phyloP scores from a whole-genome alignment of 2,113 vertebrate genomes.

The Cyanoramphus novaezelandiae region DNA sequence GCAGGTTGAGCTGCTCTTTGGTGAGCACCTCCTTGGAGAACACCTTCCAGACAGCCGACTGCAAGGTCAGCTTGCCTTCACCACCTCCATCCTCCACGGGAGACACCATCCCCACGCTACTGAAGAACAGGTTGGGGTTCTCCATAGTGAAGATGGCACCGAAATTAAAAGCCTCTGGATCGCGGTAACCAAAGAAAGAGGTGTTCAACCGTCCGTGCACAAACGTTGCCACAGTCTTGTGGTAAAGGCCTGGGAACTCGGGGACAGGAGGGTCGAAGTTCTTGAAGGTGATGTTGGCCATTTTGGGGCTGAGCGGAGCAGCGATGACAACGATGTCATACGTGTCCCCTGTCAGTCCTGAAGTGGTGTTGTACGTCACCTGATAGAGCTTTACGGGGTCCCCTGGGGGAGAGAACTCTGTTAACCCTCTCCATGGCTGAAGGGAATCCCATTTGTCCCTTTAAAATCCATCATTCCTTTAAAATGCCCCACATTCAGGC shows the following conservation, averaged over 20 bases:
- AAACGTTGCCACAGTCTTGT: conserved; percentile 82
- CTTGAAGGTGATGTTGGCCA: conserved; percentile 84
- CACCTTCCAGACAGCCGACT: conserved; percentile 83
- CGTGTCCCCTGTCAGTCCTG: conserved; percentile 72
- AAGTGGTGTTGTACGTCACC: conserved; percentile 73
- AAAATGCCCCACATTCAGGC: fast-evolving
- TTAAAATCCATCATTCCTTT: not conserved
- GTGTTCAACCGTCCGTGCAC: conserved; percentile 85
- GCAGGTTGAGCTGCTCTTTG: conserved; percentile 75
- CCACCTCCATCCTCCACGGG: conserved; percentile 57
- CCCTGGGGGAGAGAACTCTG: not conserved
- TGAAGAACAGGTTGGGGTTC: conserved; percentile 74
- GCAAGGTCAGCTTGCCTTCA: not conserved
- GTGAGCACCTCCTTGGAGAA: conserved; percentile 80
- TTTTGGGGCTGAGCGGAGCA: conserved; percentile 81
- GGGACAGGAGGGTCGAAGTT: conserved; percentile 84
- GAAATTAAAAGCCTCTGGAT: conserved; percentile 69
- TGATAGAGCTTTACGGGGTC: not conserved
- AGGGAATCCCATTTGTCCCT: fast-evolving
- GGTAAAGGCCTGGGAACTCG: conserved; percentile 76
- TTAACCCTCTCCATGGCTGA: fast-evolving
- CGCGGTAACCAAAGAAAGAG: conserved; percentile 79
- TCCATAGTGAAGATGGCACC: conserved; percentile 80
- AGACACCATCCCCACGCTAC: conserved; percentile 75
- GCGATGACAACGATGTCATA: conserved; percentile 91